Evolutionary conservation across 2,888 invertebrate species (phyloP).

Genomic region (Thera obeliscata): DNA sequence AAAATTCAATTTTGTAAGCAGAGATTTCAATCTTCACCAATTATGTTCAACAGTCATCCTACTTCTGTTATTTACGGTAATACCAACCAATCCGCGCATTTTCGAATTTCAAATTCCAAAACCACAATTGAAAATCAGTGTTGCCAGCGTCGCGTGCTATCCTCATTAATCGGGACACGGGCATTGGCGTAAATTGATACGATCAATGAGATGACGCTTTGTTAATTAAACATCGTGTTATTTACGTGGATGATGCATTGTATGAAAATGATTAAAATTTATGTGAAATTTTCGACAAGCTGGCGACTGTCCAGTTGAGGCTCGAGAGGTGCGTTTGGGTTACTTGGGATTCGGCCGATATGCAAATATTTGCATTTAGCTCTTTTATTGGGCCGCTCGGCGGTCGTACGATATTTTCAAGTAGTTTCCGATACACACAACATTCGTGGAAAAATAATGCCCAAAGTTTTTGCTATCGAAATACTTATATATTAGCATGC

Average conservation of each 20-base stretch:
- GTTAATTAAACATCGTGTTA: constrained; percentile 16
- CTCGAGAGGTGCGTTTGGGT: neutral
- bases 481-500: too few relatives aligned
- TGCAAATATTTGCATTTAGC: neutral
- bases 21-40: neutral
- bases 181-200: constrained; percentile 22
- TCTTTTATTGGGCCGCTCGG: neutral
- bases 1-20: neutral
- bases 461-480: too few relatives aligned
- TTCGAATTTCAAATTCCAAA: constrained; percentile 11
- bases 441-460: too few relatives aligned
- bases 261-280: constrained; percentile 11
- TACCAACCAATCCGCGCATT: neutral
- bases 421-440: too few relatives aligned
- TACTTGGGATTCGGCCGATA: neutral
- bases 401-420: too few relatives aligned
- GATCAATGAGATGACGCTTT: constrained; percentile 15
- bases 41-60: neutral
- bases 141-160: constrained; percentile 20
- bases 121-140: constrained; percentile 27
- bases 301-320: neutral
- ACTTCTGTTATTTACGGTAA: neutral
- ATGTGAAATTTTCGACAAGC: neutral
- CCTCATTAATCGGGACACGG: constrained; percentile 26
- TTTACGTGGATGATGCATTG: constrained; percentile 3